Evolutionary conservation across 2,113 vertebrate genomes (phyloP).

Genomic region (Scomber scombrus): DNA sequence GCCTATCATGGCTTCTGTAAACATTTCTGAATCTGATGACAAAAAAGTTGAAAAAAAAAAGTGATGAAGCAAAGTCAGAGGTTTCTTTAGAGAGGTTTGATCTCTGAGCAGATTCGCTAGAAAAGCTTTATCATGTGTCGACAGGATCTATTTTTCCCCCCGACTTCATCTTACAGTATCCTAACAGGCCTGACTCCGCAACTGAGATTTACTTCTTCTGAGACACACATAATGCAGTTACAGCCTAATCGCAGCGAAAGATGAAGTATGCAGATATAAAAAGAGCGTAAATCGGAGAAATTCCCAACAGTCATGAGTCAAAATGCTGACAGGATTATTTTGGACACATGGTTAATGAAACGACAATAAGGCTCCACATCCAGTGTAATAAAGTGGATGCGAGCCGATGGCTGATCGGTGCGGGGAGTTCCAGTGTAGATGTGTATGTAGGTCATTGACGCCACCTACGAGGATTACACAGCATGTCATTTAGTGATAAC

Average conservation of each 20-base stretch:
- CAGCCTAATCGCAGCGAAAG: not conserved
- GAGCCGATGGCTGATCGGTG: not conserved
- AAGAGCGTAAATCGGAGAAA: not conserved
- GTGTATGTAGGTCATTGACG: conserved; percentile 60
- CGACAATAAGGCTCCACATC: not conserved
- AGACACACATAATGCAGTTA: not conserved
- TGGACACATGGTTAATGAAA: not conserved
- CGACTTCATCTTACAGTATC: not conserved
- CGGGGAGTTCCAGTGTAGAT: not conserved
- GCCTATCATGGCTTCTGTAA: conserved; percentile 20
- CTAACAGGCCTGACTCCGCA: not conserved
- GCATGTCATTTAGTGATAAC: conserved; percentile 38
- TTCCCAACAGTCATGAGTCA: not conserved
- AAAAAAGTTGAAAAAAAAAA: not conserved
- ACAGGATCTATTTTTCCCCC: not conserved
- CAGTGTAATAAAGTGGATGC: not conserved
- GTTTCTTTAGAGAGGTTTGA: conserved; percentile 8
- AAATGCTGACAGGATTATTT: not conserved
- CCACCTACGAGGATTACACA: conserved; percentile 52
- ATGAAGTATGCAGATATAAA: not conserved
- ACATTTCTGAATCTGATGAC: conserved; percentile 17
- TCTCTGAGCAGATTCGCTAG: not conserved
- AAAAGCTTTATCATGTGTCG: not conserved
- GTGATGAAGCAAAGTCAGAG: not conserved
- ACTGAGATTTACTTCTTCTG: not conserved